These are phyloP conservation scores for Lucilia cuprina DNA, from an alignment of 1,140 invertebrate genomes.

Conservation along the genomic window DNA sequence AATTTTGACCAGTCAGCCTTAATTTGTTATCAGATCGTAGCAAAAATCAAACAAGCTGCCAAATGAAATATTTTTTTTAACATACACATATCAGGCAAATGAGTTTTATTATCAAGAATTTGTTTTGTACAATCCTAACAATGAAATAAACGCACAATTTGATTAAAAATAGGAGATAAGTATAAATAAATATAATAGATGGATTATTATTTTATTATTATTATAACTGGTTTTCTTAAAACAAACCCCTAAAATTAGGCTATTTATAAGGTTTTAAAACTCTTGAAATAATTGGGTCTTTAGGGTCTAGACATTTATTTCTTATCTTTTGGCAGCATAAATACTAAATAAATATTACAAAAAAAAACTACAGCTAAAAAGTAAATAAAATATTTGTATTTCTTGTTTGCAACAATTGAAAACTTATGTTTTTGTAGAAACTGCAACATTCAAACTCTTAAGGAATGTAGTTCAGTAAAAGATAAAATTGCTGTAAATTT, in stretches of 20 bases:
- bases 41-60: background rate
- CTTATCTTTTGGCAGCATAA: background rate
- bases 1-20: constrained; percentile 29
- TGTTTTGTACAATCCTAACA: no score
- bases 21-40: background rate
- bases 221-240: no score
- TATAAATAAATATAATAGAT: background rate
- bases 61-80: background rate
- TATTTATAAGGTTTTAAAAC: background rate
- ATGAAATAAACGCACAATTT: background rate
- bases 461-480: background rate
- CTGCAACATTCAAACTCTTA: background rate
- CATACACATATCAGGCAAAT: no score
- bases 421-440: background rate
- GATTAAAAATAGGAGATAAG: background rate
- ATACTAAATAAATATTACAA: background rate
- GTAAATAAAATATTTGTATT: background rate
- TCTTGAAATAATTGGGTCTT: background rate
- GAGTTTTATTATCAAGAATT: background rate
- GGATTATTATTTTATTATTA: no score
- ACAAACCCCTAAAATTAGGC: no score
- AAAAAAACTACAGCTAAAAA: background rate
- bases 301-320: background rate
- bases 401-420: background rate
- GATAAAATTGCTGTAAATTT: background rate